Evolutionary conservation across 2,113 vertebrate genomes (phyloP).

Genomic region (Ancistrus triradiatus): DNA sequence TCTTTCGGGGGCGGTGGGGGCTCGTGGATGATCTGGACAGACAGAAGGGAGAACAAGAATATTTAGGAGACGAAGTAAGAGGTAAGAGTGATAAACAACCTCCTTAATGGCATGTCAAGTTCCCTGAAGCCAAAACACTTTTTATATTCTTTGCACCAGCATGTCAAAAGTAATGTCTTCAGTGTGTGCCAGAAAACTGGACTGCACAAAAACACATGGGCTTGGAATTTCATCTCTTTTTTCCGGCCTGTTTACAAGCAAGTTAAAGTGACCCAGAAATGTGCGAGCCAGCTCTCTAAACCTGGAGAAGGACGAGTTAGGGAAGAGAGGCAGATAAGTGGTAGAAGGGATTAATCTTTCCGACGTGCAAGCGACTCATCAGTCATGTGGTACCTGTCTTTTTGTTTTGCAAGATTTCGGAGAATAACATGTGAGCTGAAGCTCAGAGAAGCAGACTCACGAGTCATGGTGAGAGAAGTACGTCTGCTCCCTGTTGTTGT

Average conservation of each 20-base stretch:
- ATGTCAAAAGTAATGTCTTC: slow-evolving; percentile 39
- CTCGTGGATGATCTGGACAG: slow-evolving; percentile 69
- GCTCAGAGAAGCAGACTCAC: slow-evolving; percentile 5
- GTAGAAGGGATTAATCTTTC: background rate
- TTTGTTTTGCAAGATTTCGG: slow-evolving; percentile 28
- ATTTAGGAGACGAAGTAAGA: background rate
- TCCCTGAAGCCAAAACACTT: slow-evolving; percentile 6
- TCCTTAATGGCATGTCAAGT: slow-evolving; percentile 15
- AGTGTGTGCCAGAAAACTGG: slow-evolving; percentile 43
- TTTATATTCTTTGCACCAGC: slow-evolving; percentile 35
- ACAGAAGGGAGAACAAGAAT: background rate
- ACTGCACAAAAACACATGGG: slow-evolving; percentile 54
- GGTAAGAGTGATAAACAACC: slow-evolving; percentile 19
- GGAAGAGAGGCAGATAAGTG: background rate
- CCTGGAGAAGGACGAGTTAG: slow-evolving; percentile 9
- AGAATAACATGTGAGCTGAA: slow-evolving; percentile 13
- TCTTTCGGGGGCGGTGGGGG: slow-evolving; percentile 65
- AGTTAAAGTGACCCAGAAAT: slow-evolving; percentile 60
- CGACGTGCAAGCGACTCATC: slow-evolving; percentile 3
- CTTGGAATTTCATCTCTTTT: slow-evolving; percentile 45
- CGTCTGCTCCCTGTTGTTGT: background rate
- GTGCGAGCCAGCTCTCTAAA: slow-evolving; percentile 59
- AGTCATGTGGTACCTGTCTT: slow-evolving; percentile 18
- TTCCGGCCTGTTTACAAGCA: slow-evolving; percentile 45
- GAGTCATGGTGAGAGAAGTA: slow-evolving; percentile 5